Conservation (phyloP, 2,113 vertebrate genomes). For the Gobiocypris rarus region DNA sequence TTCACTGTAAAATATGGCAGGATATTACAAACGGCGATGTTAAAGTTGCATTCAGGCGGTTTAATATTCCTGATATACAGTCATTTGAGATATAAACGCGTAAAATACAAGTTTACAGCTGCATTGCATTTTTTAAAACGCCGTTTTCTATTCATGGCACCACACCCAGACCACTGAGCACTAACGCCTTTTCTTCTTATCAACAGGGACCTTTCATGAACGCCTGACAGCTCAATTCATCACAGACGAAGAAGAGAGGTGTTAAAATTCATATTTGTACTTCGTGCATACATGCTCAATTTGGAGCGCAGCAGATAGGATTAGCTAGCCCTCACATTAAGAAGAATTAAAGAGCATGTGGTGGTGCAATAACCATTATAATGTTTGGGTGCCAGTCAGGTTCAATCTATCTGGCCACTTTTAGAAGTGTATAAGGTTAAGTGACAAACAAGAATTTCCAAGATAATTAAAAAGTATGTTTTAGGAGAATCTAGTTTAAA, state of each 20-base stretch:
- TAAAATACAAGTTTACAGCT: background rate
- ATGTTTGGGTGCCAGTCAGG: constrained; percentile 32
- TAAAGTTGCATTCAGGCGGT: background rate
- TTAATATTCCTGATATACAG: background rate
- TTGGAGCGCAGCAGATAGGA: background rate
- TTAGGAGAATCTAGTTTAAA: background rate
- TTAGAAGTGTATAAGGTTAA: background rate
- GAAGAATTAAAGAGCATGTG: constrained; percentile 37
- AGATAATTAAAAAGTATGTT: background rate
- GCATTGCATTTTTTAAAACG: background rate
- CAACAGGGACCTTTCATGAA: background rate
- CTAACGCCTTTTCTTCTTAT: constrained; percentile 10
- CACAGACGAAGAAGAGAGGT: background rate
- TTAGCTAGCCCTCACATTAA: constrained; percentile 1
- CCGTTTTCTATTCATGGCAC: background rate
- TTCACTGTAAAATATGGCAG: background rate
- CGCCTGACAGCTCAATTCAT: background rate
- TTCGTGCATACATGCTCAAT: background rate
- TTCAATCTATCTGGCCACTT: background rate
- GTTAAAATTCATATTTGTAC: background rate
- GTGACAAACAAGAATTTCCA: background rate
- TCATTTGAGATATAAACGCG: background rate
- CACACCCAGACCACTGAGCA: background rate
- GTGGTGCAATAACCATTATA: constrained; percentile 23
- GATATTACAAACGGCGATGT: background rate